Evolutionary conservation across 2,113 vertebrate genomes (phyloP).

Genomic region (Eulemur macaco): DNA sequence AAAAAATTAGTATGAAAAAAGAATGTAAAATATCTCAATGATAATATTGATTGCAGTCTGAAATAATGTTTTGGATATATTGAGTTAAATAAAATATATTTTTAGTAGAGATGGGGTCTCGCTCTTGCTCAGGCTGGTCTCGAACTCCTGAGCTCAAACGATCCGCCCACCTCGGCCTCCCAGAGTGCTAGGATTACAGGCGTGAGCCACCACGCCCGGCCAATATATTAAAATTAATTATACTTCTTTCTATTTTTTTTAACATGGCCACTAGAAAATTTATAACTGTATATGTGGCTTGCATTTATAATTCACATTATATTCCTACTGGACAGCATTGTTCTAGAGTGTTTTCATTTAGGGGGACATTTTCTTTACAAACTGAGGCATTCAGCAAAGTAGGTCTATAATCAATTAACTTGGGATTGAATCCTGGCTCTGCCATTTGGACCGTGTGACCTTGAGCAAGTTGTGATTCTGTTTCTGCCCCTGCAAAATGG

Average conservation of each 20-base stretch:
- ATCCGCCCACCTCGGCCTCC: too few relatives aligned
- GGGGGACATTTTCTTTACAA: conserved; percentile 39
- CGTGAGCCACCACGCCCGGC: too few relatives aligned
- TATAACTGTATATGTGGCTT: conserved; percentile 11
- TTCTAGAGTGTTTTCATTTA: neutral
- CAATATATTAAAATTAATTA: conserved; percentile 40
- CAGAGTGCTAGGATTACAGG: too few relatives aligned
- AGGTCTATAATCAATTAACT: neutral
- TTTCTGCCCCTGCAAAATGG: conserved; percentile 23
- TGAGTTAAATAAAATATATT: conserved; percentile 41
- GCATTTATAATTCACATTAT: neutral
- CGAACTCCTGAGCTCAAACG: too few relatives aligned
- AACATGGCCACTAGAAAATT: conserved; percentile 10
- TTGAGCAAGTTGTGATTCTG: neutral
- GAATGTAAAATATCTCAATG: neutral
- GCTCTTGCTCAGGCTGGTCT: too few relatives aligned
- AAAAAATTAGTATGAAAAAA: conserved; percentile 10
- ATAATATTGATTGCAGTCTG: neutral
- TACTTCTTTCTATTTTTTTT: conserved; percentile 29
- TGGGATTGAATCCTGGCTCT: conserved; percentile 29
- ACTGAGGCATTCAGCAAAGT: conserved; percentile 43
- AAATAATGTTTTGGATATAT: conserved; percentile 43
- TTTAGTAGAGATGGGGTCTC: too few relatives aligned
- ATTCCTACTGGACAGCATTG: neutral
- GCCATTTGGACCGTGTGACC: neutral